Conservation (phyloP, 1,140 invertebrate species). For the Lasioglossum albipes region DNA sequence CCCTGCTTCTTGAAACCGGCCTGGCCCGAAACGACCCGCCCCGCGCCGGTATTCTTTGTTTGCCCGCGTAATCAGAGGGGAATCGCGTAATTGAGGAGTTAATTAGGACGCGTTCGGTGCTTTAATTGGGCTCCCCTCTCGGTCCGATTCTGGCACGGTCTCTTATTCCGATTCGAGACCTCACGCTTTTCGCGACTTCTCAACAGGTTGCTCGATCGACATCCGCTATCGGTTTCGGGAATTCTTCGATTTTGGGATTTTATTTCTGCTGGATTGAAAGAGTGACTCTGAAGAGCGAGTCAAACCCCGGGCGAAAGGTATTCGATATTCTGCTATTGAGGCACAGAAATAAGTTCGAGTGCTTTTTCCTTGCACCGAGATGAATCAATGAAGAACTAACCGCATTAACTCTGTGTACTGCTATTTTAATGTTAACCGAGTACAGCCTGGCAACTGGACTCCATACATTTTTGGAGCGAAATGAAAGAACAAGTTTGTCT, state of each 20-base stretch:
- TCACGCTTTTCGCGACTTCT: constrained; percentile 34
- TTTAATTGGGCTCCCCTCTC: constrained; percentile 72
- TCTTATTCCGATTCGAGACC: not conserved
- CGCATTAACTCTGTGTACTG: too few species aligned
- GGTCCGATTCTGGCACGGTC: not conserved
- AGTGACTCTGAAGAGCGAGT: too few species aligned
- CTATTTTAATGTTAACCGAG: too few species aligned
- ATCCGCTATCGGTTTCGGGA: not conserved
- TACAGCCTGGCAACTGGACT: too few species aligned
- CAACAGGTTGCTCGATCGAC: constrained; percentile 64
- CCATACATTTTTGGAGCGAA: too few species aligned
- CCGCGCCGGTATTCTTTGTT: constrained; percentile 69
- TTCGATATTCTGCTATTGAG: too few species aligned
- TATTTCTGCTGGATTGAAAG: too few species aligned
- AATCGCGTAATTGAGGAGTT: constrained; percentile 78
- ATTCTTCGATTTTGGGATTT: not conserved
- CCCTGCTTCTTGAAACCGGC: constrained; percentile 47
- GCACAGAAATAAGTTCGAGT: too few species aligned
- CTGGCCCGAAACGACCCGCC: not conserved
- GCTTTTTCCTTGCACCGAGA: too few species aligned
- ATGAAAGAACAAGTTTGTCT: too few species aligned
- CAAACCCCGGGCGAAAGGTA: too few species aligned
- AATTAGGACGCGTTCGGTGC: constrained; percentile 76
- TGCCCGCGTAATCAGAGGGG: constrained; percentile 69
- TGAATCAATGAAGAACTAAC: too few species aligned